Percentiles rank a stretch among this genome's conserved stretches.
Evolutionary conservation across 2,113 vertebrate species (phyloP).

Genomic region (Rhinoderma darwinii): DNA sequence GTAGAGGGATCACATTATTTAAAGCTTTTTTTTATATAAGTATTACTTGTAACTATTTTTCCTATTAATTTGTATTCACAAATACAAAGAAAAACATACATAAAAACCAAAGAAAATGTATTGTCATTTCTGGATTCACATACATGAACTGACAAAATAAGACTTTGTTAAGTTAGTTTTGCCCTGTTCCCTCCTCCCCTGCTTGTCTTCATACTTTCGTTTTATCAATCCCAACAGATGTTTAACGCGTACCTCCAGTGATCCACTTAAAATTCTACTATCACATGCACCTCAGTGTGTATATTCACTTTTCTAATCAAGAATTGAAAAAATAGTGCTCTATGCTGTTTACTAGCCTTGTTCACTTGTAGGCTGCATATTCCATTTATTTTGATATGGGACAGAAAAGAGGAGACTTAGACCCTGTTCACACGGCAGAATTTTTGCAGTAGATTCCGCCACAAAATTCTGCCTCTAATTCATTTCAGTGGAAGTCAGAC

Average conservation of each 20-base stretch:
- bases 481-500: too few species aligned
- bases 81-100: not conserved
- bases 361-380: not conserved
- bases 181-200: not conserved
- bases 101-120: not conserved
- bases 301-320: not conserved
- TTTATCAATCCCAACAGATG: not conserved
- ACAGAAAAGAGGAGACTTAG: too few species aligned
- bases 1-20: not conserved
- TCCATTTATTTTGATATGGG: not conserved
- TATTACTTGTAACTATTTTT: not conserved
- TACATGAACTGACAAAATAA: not conserved
- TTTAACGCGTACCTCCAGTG: not conserved
- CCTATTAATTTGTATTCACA: not conserved
- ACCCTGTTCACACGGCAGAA: too few species aligned
- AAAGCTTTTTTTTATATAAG: not conserved
- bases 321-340: not conserved
- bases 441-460: too few species aligned
- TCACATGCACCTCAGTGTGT: not conserved
- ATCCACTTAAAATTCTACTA: not conserved
- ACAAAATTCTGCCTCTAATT: too few species aligned
- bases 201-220: not conserved
- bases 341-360: not conserved
- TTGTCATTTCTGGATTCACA: not conserved
- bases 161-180: not conserved